phyloP scores from a whole-genome alignment of 2,113 vertebrate species.

The Antechinus stuartii region DNA sequence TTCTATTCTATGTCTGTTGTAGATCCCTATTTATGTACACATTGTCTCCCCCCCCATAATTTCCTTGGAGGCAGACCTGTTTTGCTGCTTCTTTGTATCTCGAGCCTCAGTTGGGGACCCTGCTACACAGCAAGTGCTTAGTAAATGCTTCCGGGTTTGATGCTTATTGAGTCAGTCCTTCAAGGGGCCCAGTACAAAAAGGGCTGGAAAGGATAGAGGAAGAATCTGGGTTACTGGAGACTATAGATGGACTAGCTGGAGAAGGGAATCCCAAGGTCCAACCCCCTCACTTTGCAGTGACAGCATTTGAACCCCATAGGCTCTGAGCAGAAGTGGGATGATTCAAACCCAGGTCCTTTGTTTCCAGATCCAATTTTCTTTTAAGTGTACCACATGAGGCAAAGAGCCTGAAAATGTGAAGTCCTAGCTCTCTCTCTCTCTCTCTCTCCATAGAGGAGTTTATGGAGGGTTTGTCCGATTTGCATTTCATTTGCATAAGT shows the following conservation, averaged over 20 bases:
- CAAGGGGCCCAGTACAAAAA: neutral
- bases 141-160: neutral
- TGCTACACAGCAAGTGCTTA: neutral
- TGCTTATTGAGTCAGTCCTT: too few relatives aligned
- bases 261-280: neutral
- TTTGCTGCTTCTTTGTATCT: neutral
- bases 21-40: neutral
- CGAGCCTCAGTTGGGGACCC: neutral
- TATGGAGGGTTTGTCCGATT: conserved; percentile 22
- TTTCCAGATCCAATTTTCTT: neutral
- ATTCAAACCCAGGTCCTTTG: neutral
- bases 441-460: conserved; percentile 8
- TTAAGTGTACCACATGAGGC: neutral
- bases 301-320: neutral
- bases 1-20: neutral
- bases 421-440: neutral
- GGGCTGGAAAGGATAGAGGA: too few relatives aligned
- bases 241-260: too few relatives aligned
- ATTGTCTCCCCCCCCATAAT: neutral
- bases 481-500: conserved; percentile 52
- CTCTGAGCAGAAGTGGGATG: neutral
- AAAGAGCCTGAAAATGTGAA: neutral
- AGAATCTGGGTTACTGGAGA: neutral
- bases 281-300: neutral
- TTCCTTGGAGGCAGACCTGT: neutral